phyloP scores from a whole-genome alignment of 1,140 invertebrate species.

The Thalassaphorura encarpata region DNA sequence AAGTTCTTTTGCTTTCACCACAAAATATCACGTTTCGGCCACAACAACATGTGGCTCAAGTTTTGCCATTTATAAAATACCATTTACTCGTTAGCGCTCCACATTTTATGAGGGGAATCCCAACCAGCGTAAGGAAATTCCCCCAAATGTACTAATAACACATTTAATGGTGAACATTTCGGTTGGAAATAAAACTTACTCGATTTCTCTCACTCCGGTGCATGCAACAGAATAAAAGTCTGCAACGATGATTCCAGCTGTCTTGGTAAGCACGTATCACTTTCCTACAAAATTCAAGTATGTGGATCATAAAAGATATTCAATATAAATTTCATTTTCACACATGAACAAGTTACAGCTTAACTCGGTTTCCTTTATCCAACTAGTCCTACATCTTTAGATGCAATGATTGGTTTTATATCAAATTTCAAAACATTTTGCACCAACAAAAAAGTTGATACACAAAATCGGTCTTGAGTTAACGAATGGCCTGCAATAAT shows the following conservation, averaged over 20 bases:
- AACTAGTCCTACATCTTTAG: too few relatives aligned
- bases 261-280: slow-evolving; percentile 80
- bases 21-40: too few relatives aligned
- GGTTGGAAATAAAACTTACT: slow-evolving; percentile 44
- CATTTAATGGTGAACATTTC: background rate
- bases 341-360: background rate
- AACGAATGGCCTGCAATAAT: too few relatives aligned
- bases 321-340: too few relatives aligned
- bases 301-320: slow-evolving; percentile 2
- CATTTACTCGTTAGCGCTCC: too few relatives aligned
- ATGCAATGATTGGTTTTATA: too few relatives aligned
- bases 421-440: background rate
- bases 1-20: too few relatives aligned
- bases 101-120: background rate
- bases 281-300: slow-evolving; percentile 49
- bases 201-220: slow-evolving; percentile 62
- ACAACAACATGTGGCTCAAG: too few relatives aligned
- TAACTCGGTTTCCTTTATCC: too few relatives aligned
- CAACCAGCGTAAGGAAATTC: background rate
- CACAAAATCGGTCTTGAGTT: too few relatives aligned
- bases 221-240: slow-evolving; percentile 77
- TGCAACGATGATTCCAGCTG: slow-evolving; percentile 78
- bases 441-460: too few relatives aligned
- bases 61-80: too few relatives aligned
- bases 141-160: background rate